phyloP scores from a whole-genome alignment of 2,113 vertebrate genomes.

The Sinocyclocheilus anshuiensis region DNA sequence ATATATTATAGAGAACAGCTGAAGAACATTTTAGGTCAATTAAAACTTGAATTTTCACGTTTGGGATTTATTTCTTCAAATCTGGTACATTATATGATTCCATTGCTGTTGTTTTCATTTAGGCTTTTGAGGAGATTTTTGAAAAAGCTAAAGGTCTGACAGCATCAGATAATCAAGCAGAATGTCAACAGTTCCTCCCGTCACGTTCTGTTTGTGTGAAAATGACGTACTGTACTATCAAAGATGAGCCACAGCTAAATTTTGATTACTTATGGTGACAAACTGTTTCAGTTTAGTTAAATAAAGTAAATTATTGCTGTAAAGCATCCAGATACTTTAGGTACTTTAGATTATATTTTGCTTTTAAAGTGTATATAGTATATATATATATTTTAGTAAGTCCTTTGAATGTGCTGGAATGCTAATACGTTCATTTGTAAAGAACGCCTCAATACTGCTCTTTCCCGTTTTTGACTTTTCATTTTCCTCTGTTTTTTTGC shows the following conservation, averaged over 20 bases:
- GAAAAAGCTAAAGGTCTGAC: neutral
- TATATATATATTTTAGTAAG: constrained; percentile 52
- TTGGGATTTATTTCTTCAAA: neutral
- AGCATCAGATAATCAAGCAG: constrained; percentile 31
- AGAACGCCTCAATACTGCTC: neutral
- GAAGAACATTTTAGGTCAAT: neutral
- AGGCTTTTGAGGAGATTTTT: neutral
- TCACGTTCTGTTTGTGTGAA: constrained; percentile 14
- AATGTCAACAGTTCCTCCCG: neutral
- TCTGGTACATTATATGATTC: neutral
- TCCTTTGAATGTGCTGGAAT: constrained; percentile 26
- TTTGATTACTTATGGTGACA: constrained; percentile 4
- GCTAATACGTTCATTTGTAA: constrained; percentile 16
- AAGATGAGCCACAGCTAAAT: constrained; percentile 12
- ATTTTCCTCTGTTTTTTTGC: neutral
- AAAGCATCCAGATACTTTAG: constrained; percentile 21
- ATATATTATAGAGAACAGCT: neutral
- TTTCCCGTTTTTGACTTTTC: neutral
- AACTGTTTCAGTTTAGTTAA: neutral
- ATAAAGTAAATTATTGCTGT: constrained; percentile 9
- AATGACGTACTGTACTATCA: constrained; percentile 9
- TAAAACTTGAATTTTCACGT: neutral
- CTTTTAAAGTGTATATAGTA: constrained; percentile 50
- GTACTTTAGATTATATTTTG: constrained; percentile 44
- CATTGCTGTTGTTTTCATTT: neutral